phyloP scores from a whole-genome alignment of 2,888 invertebrate species.

The Cecidostiba fungosa region DNA sequence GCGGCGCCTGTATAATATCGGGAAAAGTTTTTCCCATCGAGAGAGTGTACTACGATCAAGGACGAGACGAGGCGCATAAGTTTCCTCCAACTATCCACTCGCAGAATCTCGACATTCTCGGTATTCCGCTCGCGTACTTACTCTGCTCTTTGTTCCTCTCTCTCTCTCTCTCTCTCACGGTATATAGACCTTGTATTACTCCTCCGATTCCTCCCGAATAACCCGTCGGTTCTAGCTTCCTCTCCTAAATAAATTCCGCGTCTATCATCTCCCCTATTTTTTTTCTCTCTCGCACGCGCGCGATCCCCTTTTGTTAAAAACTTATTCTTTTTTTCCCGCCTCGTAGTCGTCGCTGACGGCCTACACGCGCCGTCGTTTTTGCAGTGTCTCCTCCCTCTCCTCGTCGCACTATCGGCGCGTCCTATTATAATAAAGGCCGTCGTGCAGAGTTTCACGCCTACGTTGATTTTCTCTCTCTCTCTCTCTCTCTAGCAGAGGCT shows the following conservation, averaged over 20 bases:
- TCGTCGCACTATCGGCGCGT: neutral
- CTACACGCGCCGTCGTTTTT: neutral
- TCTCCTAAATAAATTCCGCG: neutral
- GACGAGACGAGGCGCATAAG: constrained; percentile 19
- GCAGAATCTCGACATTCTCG: constrained; percentile 11
- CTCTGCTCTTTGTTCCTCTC: neutral
- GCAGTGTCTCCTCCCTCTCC: neutral
- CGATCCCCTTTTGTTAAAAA: neutral
- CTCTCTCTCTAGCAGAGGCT: neutral
- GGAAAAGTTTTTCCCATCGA: constrained; percentile 46
- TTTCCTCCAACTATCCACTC: constrained; percentile 25
- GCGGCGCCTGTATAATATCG: constrained; percentile 24
- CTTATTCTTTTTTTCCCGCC: neutral
- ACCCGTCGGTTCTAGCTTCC: constrained; percentile 9
- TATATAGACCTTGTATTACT: neutral
- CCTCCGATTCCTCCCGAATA: neutral
- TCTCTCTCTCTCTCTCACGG: neutral
- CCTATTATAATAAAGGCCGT: constrained; percentile 7
- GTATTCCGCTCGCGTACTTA: constrained; percentile 8
- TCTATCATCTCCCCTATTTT: neutral
- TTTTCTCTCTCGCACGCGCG: neutral
- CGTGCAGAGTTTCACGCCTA: neutral
- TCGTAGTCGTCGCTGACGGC: neutral
- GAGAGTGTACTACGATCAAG: constrained; percentile 33
- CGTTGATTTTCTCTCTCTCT: neutral